A percentile compares a stretch with the other conserved stretches of the same genome.
Conservation (phyloP, 2,888 invertebrate genomes). For the Hymenopus coronatus region DNA sequence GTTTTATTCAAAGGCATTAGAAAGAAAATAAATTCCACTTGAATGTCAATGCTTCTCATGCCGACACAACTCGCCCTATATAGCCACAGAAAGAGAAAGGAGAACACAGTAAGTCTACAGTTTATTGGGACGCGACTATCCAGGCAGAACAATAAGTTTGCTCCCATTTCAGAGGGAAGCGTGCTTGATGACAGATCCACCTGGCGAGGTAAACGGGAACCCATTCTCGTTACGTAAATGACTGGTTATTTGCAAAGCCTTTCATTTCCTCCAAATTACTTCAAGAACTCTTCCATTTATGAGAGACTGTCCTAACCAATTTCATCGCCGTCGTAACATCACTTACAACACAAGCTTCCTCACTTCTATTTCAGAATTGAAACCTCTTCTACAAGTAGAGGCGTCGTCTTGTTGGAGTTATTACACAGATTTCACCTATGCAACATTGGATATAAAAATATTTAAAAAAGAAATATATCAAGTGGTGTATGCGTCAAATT, state of each 20-base stretch:
- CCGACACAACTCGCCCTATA: no score
- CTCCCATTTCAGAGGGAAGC: neutral
- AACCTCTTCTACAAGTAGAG: neutral
- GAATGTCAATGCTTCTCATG: no score
- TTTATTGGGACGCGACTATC: no score
- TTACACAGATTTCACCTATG: no score
- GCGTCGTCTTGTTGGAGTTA: neutral
- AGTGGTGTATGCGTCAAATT: no score
- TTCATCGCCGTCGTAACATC: neutral
- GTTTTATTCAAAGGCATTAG: no score
- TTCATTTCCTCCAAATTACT: neutral
- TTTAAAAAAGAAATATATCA: no score
- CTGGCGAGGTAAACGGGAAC: neutral
- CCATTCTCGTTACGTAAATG: neutral
- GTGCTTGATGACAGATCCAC: neutral
- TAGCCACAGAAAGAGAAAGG: no score
- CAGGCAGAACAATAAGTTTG: neutral
- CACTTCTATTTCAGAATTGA: neutral
- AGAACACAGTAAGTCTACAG: no score
- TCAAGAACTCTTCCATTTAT: neutral
- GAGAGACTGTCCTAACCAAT: neutral
- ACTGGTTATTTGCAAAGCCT: neutral
- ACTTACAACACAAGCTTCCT: neutral
- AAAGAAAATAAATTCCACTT: no score
- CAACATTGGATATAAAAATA: no score